Conservation (phyloP, 2,888 invertebrate species). For the Melipona beecheii region DNA sequence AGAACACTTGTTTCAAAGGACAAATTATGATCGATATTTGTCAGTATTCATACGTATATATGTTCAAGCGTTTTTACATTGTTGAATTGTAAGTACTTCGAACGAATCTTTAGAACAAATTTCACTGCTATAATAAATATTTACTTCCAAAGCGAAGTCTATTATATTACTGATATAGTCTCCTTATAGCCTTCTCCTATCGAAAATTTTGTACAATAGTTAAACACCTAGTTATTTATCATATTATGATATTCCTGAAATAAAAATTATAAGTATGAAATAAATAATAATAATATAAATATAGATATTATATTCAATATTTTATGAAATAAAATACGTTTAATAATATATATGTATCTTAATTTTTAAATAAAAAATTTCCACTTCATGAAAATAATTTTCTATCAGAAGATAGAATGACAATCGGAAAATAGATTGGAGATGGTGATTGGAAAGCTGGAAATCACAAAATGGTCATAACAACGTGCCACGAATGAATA, state of each 20-base stretch:
- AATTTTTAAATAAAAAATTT: neutral
- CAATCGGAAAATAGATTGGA: too few species aligned
- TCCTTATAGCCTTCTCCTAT: slow-evolving; percentile 32
- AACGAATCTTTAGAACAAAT: slow-evolving; percentile 16
- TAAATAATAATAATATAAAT: neutral
- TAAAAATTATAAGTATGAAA: neutral
- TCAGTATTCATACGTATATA: slow-evolving; percentile 8
- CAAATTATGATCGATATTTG: neutral
- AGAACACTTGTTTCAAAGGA: neutral
- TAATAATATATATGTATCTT: neutral
- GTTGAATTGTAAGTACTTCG: neutral
- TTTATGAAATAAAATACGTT: neutral
- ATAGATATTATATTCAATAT: neutral
- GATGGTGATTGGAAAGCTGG: neutral
- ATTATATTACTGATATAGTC: slow-evolving; percentile 41
- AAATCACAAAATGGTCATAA: neutral
- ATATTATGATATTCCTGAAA: neutral
- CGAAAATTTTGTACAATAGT: neutral
- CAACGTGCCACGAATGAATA: neutral
- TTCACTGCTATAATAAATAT: slow-evolving; percentile 20
- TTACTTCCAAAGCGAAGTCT: slow-evolving; percentile 17
- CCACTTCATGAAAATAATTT: neutral
- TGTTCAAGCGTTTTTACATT: slow-evolving; percentile 9
- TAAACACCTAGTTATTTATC: neutral
- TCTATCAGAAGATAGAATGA: too few species aligned